Conservation (phyloP, 2,797 vertebrate species). For the Coreius guichenoti region DNA sequence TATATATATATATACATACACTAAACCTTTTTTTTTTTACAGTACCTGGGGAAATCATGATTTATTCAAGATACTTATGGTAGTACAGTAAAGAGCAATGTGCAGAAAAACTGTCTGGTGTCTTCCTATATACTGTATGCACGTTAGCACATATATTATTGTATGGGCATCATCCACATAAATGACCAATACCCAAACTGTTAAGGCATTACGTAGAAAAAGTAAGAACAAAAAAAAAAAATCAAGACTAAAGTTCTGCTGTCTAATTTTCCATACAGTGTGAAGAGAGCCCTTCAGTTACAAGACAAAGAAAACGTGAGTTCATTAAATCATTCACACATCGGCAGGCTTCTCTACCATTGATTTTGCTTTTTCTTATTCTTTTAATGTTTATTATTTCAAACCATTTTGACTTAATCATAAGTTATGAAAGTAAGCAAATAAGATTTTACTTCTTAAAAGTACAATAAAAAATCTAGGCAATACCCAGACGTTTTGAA, state of each 20-base stretch:
- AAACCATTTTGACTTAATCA: background rate
- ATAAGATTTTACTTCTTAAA: background rate
- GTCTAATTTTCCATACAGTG: slow-evolving; percentile 73
- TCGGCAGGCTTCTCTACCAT: background rate
- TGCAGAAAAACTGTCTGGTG: background rate
- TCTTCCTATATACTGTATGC: background rate
- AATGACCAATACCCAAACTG: background rate
- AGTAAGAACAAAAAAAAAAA: background rate
- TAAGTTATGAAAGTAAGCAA: background rate
- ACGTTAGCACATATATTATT: background rate
- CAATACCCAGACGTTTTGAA: background rate
- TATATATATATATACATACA: no score
- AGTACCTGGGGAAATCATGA: background rate
- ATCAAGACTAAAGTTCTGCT: background rate
- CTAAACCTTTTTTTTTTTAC: background rate
- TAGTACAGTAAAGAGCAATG: background rate
- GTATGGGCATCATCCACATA: background rate
- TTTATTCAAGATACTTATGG: background rate
- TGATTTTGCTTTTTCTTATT: background rate
- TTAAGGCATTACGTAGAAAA: background rate
- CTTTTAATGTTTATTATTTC: background rate
- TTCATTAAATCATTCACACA: slow-evolving; percentile 33
- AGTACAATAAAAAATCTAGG: background rate
- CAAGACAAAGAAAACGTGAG: slow-evolving; percentile 76
- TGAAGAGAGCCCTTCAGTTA: slow-evolving; percentile 78